Evolutionary conservation across 2,888 invertebrate species (phyloP), one percentile per base, ranked within the genome.

Genomic region (Tetranychus piercei): DNA sequence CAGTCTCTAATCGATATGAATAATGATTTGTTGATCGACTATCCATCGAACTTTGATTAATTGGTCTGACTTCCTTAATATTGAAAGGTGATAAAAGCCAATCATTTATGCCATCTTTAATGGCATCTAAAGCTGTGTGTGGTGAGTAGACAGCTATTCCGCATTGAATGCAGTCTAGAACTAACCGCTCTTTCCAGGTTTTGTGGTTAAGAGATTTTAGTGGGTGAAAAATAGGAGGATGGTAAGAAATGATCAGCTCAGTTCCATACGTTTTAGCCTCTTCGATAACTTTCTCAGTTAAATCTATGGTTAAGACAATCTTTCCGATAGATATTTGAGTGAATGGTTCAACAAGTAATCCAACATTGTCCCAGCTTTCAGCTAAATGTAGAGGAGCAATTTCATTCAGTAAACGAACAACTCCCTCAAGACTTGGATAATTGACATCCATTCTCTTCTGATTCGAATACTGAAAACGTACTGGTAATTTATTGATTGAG

Each of bases 281-380:
- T 34, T 88, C 82, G 80, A 93, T 86, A 0, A 95, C 94, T 77
- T 87, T 87, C 82, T 92, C 90, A 0, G 94, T 95, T 65, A 96
- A 84, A 82, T 96, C 96, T 83, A 94, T 96, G 2, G 95, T 95
- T 65, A 96, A 83, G 75, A 96, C 81, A 74, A 94, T 86, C 76
- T 85, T 88, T 6, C 79, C 79, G 55, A 84, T 80, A 44, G 76
- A 73, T 77, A 81, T 80, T 71, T 86, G 83, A 44, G 86, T 84
- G 44, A 81, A 80, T 0, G 94, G 94, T 81, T 95, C 91, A 15
- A 95, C 87, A 44, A 96, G 84, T 1, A 96, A 84, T 0, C 96
- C 96, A 73, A 94, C 94, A 83, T 96, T 96, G 81, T 96, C 96
- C 95, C 95, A 96, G 74, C 86, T 86, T 80, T 89, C 93, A 4